phyloP scores from a whole-genome alignment of 2,888 invertebrate species.

The Melieria picta region DNA sequence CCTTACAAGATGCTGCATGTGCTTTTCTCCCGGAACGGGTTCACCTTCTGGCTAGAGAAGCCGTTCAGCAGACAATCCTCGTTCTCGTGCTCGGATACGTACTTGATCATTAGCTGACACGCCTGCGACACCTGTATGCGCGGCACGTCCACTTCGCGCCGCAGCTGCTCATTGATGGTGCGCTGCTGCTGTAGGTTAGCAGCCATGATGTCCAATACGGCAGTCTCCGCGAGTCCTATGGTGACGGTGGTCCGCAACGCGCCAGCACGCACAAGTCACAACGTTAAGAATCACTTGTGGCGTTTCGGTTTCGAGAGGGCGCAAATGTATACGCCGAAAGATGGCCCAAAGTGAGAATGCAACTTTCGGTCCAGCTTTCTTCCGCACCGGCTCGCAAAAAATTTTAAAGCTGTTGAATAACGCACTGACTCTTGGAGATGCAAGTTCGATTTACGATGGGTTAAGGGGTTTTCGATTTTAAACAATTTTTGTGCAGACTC shows the following conservation, averaged over 20 bases:
- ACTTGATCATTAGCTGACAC: conserved; percentile 92
- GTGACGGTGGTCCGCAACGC: conserved; percentile 42
- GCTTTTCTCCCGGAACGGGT: conserved; percentile 95
- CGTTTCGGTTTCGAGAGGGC: no score
- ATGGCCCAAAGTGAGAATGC: no score
- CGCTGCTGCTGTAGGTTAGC: conserved; percentile 91
- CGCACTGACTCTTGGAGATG: no score
- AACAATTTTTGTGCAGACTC: no score
- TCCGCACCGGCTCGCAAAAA: no score
- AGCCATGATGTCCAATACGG: conserved; percentile 93
- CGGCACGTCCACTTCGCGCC: conserved; percentile 89
- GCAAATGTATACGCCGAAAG: no score
- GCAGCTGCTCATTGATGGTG: conserved; percentile 90
- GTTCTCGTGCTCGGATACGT: conserved; percentile 88
- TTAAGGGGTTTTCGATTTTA: no score
- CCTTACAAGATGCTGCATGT: conserved; percentile 84
- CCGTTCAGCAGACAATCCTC: conserved; percentile 94
- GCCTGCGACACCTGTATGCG: conserved; percentile 81
- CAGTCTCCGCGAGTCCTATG: conserved; percentile 75
- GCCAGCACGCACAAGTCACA: neutral
- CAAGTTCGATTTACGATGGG: no score
- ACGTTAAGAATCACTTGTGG: neutral
- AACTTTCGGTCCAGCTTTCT: no score
- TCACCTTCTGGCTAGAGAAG: conserved; percentile 92
- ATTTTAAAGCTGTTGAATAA: no score